These are phyloP conservation scores for Capitulum mitella DNA, from an alignment of 2,888 invertebrate genomes.

Conservation along the genomic window DNA sequence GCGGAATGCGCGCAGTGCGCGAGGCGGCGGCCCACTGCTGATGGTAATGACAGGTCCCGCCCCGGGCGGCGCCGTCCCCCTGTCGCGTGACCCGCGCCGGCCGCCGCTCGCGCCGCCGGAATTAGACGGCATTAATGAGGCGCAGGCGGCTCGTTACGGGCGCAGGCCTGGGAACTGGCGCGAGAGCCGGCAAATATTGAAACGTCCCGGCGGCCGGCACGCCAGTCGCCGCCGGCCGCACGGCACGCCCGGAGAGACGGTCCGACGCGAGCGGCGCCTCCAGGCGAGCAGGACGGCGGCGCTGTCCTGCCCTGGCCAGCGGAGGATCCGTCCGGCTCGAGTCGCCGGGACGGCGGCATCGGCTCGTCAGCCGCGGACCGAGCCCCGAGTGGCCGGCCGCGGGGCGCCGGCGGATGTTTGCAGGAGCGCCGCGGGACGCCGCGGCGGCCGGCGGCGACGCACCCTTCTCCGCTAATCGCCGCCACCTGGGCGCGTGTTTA, in stretches of 20 bases:
- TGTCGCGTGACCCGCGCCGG: not conserved
- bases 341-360: too few species aligned
- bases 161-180: not conserved
- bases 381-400: not conserved
- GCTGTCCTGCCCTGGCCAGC: too few species aligned
- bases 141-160: not conserved
- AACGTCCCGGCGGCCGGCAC: not conserved
- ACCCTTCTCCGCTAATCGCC: slow-evolving; percentile 9
- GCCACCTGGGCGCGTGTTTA: slow-evolving; percentile 8
- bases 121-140: slow-evolving; percentile 10
- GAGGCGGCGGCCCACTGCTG: not conserved
- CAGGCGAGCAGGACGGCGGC: too few species aligned
- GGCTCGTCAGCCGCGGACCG: not conserved
- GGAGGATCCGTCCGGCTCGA: too few species aligned
- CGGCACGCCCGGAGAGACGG: too few species aligned
- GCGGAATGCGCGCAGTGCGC: not conserved
- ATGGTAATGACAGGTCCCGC: not conserved
- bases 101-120: not conserved
- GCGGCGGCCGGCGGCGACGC: not conserved
- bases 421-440: not conserved
- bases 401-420: not conserved
- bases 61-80: not conserved
- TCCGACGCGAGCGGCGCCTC: too few species aligned
- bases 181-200: slow-evolving; percentile 2
- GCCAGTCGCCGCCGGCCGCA: not conserved